A percentile compares a stretch with the other conserved stretches of the same genome.
phyloP scores from a whole-genome alignment of 2,797 vertebrate species.

The Pelochelys cantorii region DNA sequence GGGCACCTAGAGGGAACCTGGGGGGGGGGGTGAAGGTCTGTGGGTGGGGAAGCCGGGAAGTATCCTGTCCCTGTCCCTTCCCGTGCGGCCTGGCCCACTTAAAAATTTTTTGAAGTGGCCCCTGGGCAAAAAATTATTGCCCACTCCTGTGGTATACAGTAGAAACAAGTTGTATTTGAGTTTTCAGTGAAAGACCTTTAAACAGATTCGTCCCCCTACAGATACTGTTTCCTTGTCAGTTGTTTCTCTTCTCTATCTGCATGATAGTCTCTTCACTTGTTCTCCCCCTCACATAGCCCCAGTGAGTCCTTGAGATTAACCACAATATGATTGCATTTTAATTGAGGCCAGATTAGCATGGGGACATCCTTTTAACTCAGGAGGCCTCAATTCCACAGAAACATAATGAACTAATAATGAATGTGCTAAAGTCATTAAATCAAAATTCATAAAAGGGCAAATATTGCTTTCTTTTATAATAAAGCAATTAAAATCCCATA shows the following conservation, averaged over 20 bases:
- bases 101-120: too few relatives aligned
- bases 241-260: not conserved
- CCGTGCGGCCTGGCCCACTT: too few relatives aligned
- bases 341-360: constrained; percentile 74
- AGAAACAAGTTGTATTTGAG: too few relatives aligned
- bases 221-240: not conserved
- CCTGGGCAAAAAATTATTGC: too few relatives aligned
- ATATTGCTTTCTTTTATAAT: constrained; percentile 74
- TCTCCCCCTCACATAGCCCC: not conserved
- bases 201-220: not conserved
- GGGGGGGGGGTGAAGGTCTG: too few relatives aligned
- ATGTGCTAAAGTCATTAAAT: constrained; percentile 75
- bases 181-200: not conserved
- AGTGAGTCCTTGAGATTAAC: constrained; percentile 69
- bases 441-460: constrained; percentile 76
- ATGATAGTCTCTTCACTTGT: not conserved
- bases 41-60: too few relatives aligned
- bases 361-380: constrained; percentile 74
- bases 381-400: constrained; percentile 75
- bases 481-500: constrained; percentile 72
- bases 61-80: too few relatives aligned
- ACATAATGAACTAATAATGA: constrained; percentile 78
- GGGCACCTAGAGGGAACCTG: too few relatives aligned
- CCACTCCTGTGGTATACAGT: too few relatives aligned
- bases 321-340: constrained; percentile 78